Percentiles rank a stretch among this genome's conserved stretches.
Evolutionary conservation across 2,797 vertebrate species (phyloP).

Genomic region (Naso thynnoides): DNA sequence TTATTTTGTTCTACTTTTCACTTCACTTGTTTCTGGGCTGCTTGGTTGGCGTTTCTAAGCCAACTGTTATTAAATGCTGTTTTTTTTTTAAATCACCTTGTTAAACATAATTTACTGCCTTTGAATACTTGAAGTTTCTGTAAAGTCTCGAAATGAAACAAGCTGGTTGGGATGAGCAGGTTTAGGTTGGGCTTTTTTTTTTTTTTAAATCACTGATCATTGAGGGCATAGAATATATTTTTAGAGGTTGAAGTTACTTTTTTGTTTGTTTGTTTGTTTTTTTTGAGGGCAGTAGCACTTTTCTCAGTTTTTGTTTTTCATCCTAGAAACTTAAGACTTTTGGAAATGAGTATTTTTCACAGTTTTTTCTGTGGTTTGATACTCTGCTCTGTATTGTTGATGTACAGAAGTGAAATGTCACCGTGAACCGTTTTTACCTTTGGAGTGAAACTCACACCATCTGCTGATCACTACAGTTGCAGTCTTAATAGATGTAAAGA

Average conservation of each 20-base stretch:
- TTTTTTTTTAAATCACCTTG: slow-evolving; percentile 32
- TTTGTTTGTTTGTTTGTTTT: slow-evolving; percentile 7
- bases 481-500: slow-evolving; percentile 37
- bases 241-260: slow-evolving; percentile 13
- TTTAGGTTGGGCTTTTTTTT: slow-evolving; percentile 15
- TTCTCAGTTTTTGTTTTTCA: slow-evolving; percentile 36
- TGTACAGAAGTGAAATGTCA: slow-evolving; percentile 27
- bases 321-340: slow-evolving; percentile 3
- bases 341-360: slow-evolving; percentile 27
- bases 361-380: slow-evolving; percentile 24
- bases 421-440: slow-evolving; percentile 1
- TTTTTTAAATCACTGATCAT: slow-evolving; percentile 13
- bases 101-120: slow-evolving; percentile 24
- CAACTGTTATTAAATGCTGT: slow-evolving; percentile 9
- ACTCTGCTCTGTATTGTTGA: slow-evolving; percentile 24
- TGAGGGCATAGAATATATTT: slow-evolving; percentile 21
- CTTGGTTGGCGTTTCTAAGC: not conserved
- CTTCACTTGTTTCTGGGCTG: not conserved
- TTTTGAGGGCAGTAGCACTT: slow-evolving; percentile 50
- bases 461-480: slow-evolving; percentile 2
- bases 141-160: slow-evolving; percentile 27
- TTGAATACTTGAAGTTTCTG: slow-evolving; percentile 60
- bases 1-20: slow-evolving; percentile 22
- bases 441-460: slow-evolving; percentile 11
- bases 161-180: slow-evolving; percentile 1